Percentiles rank a stretch among this genome's conserved stretches.
These are phyloP conservation scores for Dipodomys stephensi DNA, from an alignment of 2,113 vertebrate species.

Conservation along the genomic window DNA sequence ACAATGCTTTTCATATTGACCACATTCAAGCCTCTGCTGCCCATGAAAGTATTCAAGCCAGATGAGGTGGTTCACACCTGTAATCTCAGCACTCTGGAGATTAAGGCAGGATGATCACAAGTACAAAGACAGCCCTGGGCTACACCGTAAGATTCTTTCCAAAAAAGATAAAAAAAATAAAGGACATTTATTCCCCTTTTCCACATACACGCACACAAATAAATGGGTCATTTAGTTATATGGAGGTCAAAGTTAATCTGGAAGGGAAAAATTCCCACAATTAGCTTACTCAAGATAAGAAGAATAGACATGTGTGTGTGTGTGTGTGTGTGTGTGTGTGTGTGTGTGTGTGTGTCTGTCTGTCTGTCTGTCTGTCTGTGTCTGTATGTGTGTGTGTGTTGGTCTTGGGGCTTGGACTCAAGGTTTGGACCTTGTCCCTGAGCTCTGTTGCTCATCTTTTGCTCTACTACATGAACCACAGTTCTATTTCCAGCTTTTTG, in stretches of 20 bases:
- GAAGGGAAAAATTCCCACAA: background rate
- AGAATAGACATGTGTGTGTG: background rate
- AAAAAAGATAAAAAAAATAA: background rate
- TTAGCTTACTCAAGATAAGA: background rate
- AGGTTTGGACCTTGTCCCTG: too few relatives aligned
- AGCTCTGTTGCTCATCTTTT: too few relatives aligned
- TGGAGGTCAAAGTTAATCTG: constrained; percentile 21
- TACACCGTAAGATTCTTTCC: background rate
- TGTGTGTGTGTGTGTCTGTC: too few relatives aligned
- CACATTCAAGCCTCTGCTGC: background rate
- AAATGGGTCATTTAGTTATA: constrained; percentile 14
- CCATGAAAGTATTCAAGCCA: background rate
- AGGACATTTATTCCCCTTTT: background rate
- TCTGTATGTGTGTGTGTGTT: too few relatives aligned
- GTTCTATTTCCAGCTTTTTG: too few relatives aligned
- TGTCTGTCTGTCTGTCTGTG: too few relatives aligned
- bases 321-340: too few relatives aligned
- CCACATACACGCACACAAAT: background rate
- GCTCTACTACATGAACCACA: too few relatives aligned
- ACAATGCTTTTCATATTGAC: background rate
- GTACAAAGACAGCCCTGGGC: background rate
- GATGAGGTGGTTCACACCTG: background rate
- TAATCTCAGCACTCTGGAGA: background rate
- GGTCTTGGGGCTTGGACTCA: too few relatives aligned
- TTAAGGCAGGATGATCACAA: too few relatives aligned